These are phyloP conservation scores for Parasteatoda lunata DNA, from an alignment of 2,888 invertebrate genomes.

Conservation along the genomic window DNA sequence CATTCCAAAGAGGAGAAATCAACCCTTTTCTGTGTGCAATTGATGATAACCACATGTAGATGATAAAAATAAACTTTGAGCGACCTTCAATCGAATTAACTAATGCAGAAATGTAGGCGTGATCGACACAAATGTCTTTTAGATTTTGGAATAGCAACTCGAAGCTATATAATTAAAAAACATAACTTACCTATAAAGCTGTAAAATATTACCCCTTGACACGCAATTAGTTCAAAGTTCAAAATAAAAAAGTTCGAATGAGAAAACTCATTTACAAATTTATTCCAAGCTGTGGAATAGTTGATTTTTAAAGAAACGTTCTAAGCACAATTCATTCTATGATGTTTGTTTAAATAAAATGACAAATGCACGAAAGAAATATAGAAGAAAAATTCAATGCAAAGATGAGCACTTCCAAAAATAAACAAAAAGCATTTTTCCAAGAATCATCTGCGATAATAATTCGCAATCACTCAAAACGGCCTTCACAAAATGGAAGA, in stretches of 20 bases:
- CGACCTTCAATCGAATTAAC: slow-evolving; percentile 40
- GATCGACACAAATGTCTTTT: not conserved
- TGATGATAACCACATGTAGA: slow-evolving; percentile 28
- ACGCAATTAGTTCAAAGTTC: not conserved
- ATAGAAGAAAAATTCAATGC: not conserved
- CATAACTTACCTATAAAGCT: not conserved
- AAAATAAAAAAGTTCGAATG: not conserved
- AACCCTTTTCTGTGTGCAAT: not conserved
- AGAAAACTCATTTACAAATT: too few relatives aligned
- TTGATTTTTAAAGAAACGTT: too few relatives aligned
- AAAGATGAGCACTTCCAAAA: slow-evolving; percentile 10
- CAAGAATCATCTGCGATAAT: slow-evolving; percentile 22
- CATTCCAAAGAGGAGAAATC: too few relatives aligned
- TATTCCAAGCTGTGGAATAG: not conserved
- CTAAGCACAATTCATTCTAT: too few relatives aligned
- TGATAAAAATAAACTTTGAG: slow-evolving; percentile 25
- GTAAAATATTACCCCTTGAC: not conserved
- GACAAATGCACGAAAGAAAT: too few relatives aligned
- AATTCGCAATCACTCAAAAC: slow-evolving; percentile 18
- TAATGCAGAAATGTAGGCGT: slow-evolving; percentile 32
- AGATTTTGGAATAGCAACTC: not conserved
- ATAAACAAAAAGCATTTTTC: slow-evolving; percentile 34
- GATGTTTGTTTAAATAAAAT: too few relatives aligned
- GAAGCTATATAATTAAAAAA: not conserved
- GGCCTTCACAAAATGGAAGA: slow-evolving; percentile 41